A percentile compares a stretch with the other conserved stretches of the same genome.
Conservation (phyloP, 2,113 vertebrate species). For the Mastomys natalensis region DNA sequence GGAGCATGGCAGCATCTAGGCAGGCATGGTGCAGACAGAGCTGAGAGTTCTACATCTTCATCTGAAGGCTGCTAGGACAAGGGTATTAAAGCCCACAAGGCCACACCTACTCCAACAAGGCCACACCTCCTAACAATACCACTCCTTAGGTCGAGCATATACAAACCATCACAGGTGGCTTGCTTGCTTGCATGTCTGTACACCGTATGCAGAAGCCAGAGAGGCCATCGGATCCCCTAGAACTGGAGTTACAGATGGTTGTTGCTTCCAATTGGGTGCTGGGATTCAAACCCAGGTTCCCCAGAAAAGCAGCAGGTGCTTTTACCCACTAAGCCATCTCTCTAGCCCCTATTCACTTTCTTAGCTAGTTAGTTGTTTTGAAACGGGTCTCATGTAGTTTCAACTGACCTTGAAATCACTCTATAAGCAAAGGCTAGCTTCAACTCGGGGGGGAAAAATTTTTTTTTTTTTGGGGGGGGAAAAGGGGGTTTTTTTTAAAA, state of each 20-base stretch:
- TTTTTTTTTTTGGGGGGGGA: too few relatives aligned
- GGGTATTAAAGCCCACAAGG: too few relatives aligned
- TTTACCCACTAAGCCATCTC: neutral
- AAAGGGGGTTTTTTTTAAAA: too few relatives aligned
- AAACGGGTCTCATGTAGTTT: neutral
- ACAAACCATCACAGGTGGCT: too few relatives aligned
- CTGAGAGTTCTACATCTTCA: too few relatives aligned
- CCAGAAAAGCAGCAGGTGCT: neutral
- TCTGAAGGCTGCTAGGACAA: too few relatives aligned
- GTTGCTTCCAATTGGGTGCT: neutral
- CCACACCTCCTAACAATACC: too few relatives aligned
- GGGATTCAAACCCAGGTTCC: neutral
- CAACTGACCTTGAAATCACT: neutral
- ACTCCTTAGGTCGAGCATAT: too few relatives aligned
- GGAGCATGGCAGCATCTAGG: too few relatives aligned
- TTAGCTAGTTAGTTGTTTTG: neutral
- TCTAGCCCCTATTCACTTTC: neutral
- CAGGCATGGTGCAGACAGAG: too few relatives aligned
- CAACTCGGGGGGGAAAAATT: too few relatives aligned
- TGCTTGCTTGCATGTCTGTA: neutral
- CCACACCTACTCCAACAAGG: too few relatives aligned
- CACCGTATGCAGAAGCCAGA: neutral
- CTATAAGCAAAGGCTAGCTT: neutral
- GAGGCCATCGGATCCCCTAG: neutral
- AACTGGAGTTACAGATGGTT: neutral